A percentile compares a stretch with the other conserved stretches of the same genome.
phyloP scores from a whole-genome alignment of 2,797 vertebrate species.

The Eulemur coronatus region DNA sequence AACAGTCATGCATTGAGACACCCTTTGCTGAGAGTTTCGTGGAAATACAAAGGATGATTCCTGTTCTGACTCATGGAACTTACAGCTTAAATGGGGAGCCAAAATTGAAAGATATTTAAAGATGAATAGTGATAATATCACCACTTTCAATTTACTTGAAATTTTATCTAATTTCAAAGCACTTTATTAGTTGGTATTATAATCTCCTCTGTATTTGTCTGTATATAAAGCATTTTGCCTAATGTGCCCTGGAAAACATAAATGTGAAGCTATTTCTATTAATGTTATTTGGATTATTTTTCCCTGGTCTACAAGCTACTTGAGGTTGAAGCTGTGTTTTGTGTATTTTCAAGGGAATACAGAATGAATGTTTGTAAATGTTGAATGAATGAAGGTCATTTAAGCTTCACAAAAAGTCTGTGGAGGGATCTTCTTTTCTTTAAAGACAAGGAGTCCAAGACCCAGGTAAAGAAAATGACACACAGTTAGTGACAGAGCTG shows the following conservation, averaged over 20 bases:
- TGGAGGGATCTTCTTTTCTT: not conserved
- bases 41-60: not conserved
- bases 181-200: not conserved
- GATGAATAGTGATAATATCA: not conserved
- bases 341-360: not conserved
- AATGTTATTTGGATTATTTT: not conserved
- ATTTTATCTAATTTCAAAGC: not conserved
- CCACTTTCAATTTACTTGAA: not conserved
- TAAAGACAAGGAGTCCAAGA: slow-evolving; percentile 17
- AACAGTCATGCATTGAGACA: not conserved
- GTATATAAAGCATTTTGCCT: not conserved
- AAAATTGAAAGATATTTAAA: not conserved
- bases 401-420: not conserved
- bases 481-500: not conserved
- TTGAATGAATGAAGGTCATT: slow-evolving; percentile 9
- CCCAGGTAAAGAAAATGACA: not conserved
- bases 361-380: slow-evolving; percentile 10
- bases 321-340: not conserved
- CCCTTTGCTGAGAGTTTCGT: not conserved
- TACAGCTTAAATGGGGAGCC: not conserved
- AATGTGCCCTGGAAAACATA: not conserved
- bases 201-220: not conserved
- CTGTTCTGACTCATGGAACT: not conserved
- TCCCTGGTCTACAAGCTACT: not conserved
- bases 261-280: not conserved